Conservation (phyloP, 2,888 invertebrate genomes). For the Salpingus planirostris region DNA sequence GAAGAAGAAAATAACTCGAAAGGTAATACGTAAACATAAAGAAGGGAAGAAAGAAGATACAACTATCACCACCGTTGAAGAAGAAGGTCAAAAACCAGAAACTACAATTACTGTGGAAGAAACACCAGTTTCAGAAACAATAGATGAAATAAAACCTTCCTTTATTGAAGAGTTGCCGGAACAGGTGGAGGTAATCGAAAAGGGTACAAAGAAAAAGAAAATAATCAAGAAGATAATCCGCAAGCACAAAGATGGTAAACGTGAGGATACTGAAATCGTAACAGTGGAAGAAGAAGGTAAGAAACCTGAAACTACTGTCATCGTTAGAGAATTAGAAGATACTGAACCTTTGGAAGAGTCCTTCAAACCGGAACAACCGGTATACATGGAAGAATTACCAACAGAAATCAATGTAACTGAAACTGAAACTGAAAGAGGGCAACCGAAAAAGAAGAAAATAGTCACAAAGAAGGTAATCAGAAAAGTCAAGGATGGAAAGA, state of each 20-base stretch:
- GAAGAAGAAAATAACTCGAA: slow-evolving; percentile 20
- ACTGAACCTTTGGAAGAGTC: slow-evolving; percentile 10
- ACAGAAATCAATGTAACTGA: slow-evolving; percentile 34
- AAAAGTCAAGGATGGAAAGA: too few relatives aligned
- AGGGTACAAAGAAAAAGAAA: slow-evolving; percentile 3
- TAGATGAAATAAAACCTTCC: background rate
- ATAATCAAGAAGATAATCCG: slow-evolving; percentile 1
- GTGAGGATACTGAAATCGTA: slow-evolving; percentile 35
- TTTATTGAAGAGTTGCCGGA: background rate
- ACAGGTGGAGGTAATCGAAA: too few relatives aligned
- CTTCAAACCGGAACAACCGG: slow-evolving; percentile 11
- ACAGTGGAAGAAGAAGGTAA: slow-evolving; percentile 34
- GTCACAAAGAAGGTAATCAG: slow-evolving; percentile 18
- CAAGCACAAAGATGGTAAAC: slow-evolving; percentile 27
- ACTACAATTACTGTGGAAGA: slow-evolving; percentile 26
- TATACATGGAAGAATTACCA: slow-evolving; percentile 24
- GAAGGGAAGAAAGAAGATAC: slow-evolving; percentile 35
- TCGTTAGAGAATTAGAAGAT: slow-evolving; percentile 21
- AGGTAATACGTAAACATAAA: slow-evolving; percentile 26
- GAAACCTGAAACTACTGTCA: slow-evolving; percentile 27
- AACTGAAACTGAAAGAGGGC: slow-evolving; percentile 33
- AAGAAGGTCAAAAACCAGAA: slow-evolving; percentile 40
- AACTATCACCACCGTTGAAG: slow-evolving; percentile 42
- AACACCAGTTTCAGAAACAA: slow-evolving; percentile 13
- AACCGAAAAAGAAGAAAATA: slow-evolving; percentile 25